phyloP scores from a whole-genome alignment of 1,140 invertebrate species.

The Pseudomyrmex sp. region DNA sequence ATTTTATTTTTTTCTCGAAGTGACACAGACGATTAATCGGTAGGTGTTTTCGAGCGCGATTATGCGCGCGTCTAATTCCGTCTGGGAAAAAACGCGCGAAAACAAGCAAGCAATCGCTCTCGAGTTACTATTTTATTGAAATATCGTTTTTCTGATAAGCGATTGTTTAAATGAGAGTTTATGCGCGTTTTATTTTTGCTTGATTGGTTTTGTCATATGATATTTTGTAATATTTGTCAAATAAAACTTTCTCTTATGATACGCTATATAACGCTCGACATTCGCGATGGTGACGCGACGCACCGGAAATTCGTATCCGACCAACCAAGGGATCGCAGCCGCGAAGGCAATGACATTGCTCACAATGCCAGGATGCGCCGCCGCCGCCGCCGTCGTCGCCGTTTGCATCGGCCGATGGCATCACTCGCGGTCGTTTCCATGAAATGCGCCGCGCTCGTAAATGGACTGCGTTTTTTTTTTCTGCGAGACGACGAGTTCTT shows the following conservation, averaged over 20 bases:
- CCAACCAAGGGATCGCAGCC: slow-evolving; percentile 59
- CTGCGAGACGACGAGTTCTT: background rate
- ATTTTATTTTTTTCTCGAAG: background rate
- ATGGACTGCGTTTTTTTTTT: slow-evolving; percentile 14
- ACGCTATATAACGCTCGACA: slow-evolving; percentile 21
- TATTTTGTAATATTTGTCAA: too few species aligned
- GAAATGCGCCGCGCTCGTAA: slow-evolving; percentile 29
- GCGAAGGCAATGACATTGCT: slow-evolving; percentile 74
- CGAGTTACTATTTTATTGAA: too few species aligned
- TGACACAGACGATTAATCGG: too few species aligned
- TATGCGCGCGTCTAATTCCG: slow-evolving; percentile 25
- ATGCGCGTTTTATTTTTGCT: background rate
- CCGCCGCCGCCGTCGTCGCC: slow-evolving; percentile 10
- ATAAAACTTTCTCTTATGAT: too few species aligned
- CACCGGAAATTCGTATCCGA: slow-evolving; percentile 68
- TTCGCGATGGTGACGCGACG: slow-evolving; percentile 43
- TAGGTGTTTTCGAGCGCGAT: background rate
- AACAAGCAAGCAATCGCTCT: too few species aligned
- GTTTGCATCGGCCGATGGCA: slow-evolving; percentile 53
- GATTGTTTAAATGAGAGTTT: too few species aligned
- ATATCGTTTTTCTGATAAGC: too few species aligned
- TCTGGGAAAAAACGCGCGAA: background rate
- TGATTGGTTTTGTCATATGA: background rate
- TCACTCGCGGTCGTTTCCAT: slow-evolving; percentile 43
- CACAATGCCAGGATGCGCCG: slow-evolving; percentile 70